Conservation (phyloP, 53 echinoderm and acorn worm genomes). For the Crossaster papposus region DNA sequence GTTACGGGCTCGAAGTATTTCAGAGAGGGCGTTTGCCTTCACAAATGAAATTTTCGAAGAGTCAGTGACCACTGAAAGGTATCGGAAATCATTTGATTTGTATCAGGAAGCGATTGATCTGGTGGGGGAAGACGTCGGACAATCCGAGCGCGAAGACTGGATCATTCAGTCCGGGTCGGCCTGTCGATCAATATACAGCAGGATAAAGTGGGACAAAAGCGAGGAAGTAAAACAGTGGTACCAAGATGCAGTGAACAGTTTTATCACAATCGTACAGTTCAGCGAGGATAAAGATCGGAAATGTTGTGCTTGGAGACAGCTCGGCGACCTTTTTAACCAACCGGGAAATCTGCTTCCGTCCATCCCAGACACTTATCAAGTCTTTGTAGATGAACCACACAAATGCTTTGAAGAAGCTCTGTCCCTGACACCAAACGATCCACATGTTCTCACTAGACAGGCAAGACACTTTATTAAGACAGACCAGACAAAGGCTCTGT, state of each 20-base stretch:
- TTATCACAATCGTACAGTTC: not conserved
- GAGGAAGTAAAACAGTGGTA: not conserved
- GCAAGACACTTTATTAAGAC: not conserved
- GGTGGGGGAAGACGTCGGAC: not conserved
- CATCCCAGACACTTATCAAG: not conserved
- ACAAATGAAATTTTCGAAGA: no score
- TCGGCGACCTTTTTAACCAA: constrained; percentile 7
- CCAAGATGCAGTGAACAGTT: not conserved
- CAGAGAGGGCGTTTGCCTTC: no score
- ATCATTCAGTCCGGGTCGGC: not conserved
- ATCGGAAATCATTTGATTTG: not conserved
- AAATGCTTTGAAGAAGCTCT: not conserved
- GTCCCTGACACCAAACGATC: not conserved
- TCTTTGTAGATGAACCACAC: not conserved
- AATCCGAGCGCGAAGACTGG: constrained; percentile 36
- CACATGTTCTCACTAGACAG: not conserved
- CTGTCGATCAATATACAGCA: constrained; percentile 3
- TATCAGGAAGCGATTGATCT: constrained; percentile 32
- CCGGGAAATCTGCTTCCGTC: not conserved
- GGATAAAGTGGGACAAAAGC: not conserved
- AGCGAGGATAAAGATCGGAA: not conserved
- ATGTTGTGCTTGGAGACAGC: constrained; percentile 5
- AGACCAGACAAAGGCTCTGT: not conserved
- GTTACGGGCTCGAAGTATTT: no score
- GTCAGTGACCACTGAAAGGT: no score